A percentile compares a stretch with the other conserved stretches of the same genome.
phyloP scores from a whole-genome alignment of 2,888 invertebrate species.

The Epinotia nisella region DNA sequence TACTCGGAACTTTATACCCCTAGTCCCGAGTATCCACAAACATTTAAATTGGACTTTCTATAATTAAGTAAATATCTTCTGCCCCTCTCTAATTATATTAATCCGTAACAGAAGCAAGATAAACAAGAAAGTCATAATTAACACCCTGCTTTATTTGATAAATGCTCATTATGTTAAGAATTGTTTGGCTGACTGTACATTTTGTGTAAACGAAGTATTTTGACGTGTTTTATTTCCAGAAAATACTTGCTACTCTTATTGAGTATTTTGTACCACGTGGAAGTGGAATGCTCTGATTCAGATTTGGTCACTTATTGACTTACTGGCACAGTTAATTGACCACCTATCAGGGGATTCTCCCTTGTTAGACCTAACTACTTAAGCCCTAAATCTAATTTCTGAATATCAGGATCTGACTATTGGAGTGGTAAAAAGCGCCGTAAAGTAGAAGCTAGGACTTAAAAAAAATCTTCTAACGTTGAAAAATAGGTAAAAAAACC shows the following conservation, averaged over 20 bases:
- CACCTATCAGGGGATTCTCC: too few species aligned
- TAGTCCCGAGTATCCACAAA: neutral
- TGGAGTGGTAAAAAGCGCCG: too few species aligned
- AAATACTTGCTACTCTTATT: neutral
- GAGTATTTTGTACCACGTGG: neutral
- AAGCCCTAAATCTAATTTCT: too few species aligned
- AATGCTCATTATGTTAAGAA: conserved; percentile 25
- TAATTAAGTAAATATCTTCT: neutral
- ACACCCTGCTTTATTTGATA: conserved; percentile 38
- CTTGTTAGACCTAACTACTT: too few species aligned
- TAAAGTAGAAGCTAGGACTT: too few species aligned
- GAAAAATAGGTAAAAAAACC: too few species aligned
- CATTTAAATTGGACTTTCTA: neutral
- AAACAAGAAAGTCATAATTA: conserved; percentile 31
- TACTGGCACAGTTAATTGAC: too few species aligned
- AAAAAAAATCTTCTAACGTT: too few species aligned
- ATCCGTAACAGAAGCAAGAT: conserved; percentile 20
- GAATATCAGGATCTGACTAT: too few species aligned
- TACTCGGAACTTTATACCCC: too few species aligned
- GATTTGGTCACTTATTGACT: too few species aligned
- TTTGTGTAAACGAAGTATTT: neutral
- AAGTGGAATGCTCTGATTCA: too few species aligned
- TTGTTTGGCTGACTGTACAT: neutral
- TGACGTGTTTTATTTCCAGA: neutral
- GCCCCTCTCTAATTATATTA: conserved; percentile 18